Evolutionary conservation across 2,888 invertebrate species (phyloP), one percentile per base, ranked within the genome.

Genomic region (Philereme transversata): DNA sequence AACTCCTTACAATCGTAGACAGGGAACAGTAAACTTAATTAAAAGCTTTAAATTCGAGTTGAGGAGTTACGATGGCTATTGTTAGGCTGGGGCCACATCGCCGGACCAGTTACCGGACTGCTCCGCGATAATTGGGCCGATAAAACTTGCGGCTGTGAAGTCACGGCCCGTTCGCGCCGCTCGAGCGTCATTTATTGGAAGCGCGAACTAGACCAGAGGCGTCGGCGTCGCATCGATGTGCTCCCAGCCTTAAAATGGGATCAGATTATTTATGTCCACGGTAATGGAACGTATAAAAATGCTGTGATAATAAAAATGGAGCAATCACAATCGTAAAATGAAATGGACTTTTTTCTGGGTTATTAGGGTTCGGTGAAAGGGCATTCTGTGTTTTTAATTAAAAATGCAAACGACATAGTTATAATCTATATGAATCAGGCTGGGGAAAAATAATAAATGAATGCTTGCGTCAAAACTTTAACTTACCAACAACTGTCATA

Each of bases 401-500:
- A 62, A 62, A 51, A 57, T 34, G 34, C 41, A 34, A 57, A 45
- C 35, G 51, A 10, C 44, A 44, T 52, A 34, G 8, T 45, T 53
- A 53, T 9, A 34, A 51, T 22, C 22, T 22, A 22, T 22, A 22
- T 22, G 3, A 22, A 22, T 22, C 22, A 3, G 22, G 22, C 3
- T 22, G 3, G 1, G 22, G 22, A 1, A 2, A 3, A 3, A 22
- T 2, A 22, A 22, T 22, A 22, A 22, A 22, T 22, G 22, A 22
- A 38, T 1, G 38, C 38, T 5, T 7, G 3, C 38, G 38, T 7
- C n/a, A 43, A 22, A 22, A 34, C 46, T 46, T 7, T 51, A 45
- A 60, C 87, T 88, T 70, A 91, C 92, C 92, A 72, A 90, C 90
- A 70, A 91, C 88, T 65, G 89, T 91, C 92, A 92, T 91, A 41